Base-by-base conservation (phyloP, 2,888 invertebrate species). In the Drosophila fulvimacula region DNA sequence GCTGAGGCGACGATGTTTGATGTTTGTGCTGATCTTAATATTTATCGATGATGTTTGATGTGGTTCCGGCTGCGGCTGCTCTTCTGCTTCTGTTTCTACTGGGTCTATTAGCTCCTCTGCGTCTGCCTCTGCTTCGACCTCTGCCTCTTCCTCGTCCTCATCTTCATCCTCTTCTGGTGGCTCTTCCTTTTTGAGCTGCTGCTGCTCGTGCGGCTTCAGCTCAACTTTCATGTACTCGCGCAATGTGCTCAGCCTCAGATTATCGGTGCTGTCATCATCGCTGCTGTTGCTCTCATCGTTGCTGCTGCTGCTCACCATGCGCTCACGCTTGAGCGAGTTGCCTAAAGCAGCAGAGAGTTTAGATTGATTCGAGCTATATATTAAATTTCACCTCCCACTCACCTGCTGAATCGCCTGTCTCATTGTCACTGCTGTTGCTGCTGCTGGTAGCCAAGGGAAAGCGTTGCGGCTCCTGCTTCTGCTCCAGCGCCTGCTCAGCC, bases 211-310 rank as follows among this genome's bases (percentile, higher is more conserved):
- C 13, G 78, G 68, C 41, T 87, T 87, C 9, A 34, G 51, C 48
- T 87, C 79, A 11, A 76, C 57, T 15, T 88, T 79, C 0, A 88
- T 5, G 64, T 79, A 3, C 59, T 52, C 80, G 0, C 75, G 62
- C 53, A 83, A 57, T 0, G 73, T 67, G 59, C 90, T 88, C 0
- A 83, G 59, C 48, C 59, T 53, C 3, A 88, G 30, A 24, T 83
- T 82, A 10, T 68, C 78, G 0, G 66, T 69, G 67, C 82, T 89
- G 48, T 79, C 85, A 36, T 71, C 76, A 21, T 78, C 85, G 30
- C 55, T 73, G 58, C 58, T 59, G 44, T 58, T 70, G 71, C 44
- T 61, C 38, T 59, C 42, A n/a, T 57, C 46, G 55, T 46, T 66
- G 61, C 57, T 71, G 57, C 64, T 48, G 41, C 38, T 66, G 32